A percentile compares a stretch with the other conserved stretches of the same genome.
These are phyloP conservation scores for Trachelus stipa DNA, from an alignment of 2,888 invertebrate genomes.

Conservation along the genomic window DNA sequence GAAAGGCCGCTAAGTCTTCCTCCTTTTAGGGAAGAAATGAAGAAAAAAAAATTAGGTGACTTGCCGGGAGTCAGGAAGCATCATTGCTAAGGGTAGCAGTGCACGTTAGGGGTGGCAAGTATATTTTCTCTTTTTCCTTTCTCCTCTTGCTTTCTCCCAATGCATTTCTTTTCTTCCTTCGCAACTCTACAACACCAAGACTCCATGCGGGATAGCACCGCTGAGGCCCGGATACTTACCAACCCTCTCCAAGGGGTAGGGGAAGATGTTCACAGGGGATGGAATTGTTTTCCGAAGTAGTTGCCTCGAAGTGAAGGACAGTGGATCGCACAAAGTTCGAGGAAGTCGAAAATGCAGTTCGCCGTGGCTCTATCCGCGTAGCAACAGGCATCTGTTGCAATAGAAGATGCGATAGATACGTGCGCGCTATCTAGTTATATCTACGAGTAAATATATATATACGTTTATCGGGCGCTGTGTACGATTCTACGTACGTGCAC, in stretches of 20 bases:
- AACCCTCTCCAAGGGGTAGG: not conserved
- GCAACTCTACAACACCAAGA: not conserved
- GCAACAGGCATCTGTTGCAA: constrained; percentile 65
- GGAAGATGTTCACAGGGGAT: not conserved
- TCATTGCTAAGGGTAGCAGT: not conserved
- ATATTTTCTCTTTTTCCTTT: not conserved
- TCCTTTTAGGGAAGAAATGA: not conserved
- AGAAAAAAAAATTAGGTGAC: not conserved
- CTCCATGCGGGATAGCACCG: not conserved
- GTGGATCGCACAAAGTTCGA: constrained; percentile 14
- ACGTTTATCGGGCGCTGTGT: not conserved
- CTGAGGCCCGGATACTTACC: not conserved
- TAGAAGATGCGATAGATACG: constrained; percentile 57
- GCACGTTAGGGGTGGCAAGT: not conserved
- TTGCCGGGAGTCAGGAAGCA: not conserved
- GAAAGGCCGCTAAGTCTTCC: not conserved
- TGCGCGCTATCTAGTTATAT: constrained; percentile 38
- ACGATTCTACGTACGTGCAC: not conserved
- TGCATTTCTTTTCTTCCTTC: not conserved
- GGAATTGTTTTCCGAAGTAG: not conserved
- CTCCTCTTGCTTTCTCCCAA: not conserved
- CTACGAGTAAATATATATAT: constrained; percentile 15
- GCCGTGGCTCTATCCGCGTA: constrained; percentile 50
- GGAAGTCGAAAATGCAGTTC: constrained; percentile 47
- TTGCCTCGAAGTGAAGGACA: constrained; percentile 2